Evolutionary conservation across 1,140 invertebrate species (phyloP).

Genomic region (Brachionus calyciflorus): DNA sequence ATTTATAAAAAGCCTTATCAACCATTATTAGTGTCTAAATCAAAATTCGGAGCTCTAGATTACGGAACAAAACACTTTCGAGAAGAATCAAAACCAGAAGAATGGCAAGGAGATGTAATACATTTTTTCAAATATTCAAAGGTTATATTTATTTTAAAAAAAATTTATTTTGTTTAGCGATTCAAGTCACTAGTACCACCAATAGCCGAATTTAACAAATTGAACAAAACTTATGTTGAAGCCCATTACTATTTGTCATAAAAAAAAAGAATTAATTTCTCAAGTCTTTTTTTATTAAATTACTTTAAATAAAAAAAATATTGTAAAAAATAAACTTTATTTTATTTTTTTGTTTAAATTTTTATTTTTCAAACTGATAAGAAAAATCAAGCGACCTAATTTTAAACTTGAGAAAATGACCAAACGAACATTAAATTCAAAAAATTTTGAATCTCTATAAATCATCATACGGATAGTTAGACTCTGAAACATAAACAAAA

Average conservation of each 20-base stretch:
- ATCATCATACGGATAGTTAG: too few relatives aligned
- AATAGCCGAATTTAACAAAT: slow-evolving; percentile 59
- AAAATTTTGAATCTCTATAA: too few relatives aligned
- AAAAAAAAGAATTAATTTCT: not conserved
- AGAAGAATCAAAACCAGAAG: slow-evolving; percentile 54
- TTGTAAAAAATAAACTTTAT: not conserved
- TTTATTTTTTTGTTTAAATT: not conserved
- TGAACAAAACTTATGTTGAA: slow-evolving; percentile 56
- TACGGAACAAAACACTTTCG: slow-evolving; percentile 58
- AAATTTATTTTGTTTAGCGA: slow-evolving; percentile 51
- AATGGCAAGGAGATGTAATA: slow-evolving; percentile 50
- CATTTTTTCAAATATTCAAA: slow-evolving; percentile 44
- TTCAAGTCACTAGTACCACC: slow-evolving; percentile 59
- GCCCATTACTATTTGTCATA: slow-evolving; percentile 41
- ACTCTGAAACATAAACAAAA: too few relatives aligned
- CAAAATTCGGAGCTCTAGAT: slow-evolving; percentile 54
- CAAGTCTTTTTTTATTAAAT: not conserved
- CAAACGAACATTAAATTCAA: not conserved
- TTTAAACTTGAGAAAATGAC: slow-evolving; percentile 8
- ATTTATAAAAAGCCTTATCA: slow-evolving; percentile 52
- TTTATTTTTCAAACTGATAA: too few relatives aligned
- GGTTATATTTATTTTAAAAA: not conserved
- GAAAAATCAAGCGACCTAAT: slow-evolving; percentile 1
- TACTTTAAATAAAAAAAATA: too few relatives aligned
- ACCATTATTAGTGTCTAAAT: slow-evolving; percentile 55